A percentile compares a stretch with the other conserved stretches of the same genome.
Conservation (phyloP, 2,113 vertebrate genomes). For the Grammomys dolichurus region DNA sequence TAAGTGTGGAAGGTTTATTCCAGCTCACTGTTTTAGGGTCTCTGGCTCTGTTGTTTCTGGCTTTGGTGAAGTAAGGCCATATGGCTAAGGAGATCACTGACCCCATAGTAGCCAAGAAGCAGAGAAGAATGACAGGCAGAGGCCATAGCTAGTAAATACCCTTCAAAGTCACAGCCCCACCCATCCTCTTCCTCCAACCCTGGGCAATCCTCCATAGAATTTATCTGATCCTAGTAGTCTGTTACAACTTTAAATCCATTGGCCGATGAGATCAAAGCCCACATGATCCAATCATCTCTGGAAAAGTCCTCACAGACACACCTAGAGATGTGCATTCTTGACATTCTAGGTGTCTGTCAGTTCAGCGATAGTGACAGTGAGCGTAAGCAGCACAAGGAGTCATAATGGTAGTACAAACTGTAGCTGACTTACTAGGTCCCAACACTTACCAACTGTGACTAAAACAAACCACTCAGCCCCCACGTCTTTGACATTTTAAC, state of each 20-base stretch:
- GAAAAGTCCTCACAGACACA: background rate
- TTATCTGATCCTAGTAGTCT: background rate
- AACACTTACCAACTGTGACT: rapidly evolving
- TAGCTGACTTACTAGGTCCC: background rate
- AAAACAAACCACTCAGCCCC: background rate
- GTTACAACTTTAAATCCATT: background rate
- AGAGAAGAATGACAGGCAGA: background rate
- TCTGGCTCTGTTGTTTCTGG: background rate
- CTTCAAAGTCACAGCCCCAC: background rate
- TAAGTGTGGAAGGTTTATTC: background rate
- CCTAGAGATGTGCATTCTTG: background rate
- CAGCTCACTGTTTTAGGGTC: background rate
- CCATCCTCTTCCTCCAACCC: background rate
- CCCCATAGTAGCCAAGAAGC: background rate
- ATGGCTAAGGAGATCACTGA: background rate
- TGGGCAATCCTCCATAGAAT: background rate
- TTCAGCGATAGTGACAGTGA: background rate
- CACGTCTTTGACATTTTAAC: background rate
- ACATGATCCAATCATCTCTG: background rate
- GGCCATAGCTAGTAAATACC: background rate
- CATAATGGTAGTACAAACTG: rapidly evolving
- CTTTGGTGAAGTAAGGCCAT: background rate
- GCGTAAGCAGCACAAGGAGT: background rate
- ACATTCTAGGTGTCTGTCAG: background rate
- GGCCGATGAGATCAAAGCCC: background rate